Conservation (phyloP, 2,113 vertebrate genomes). For the Podarcis raffonei region DNA sequence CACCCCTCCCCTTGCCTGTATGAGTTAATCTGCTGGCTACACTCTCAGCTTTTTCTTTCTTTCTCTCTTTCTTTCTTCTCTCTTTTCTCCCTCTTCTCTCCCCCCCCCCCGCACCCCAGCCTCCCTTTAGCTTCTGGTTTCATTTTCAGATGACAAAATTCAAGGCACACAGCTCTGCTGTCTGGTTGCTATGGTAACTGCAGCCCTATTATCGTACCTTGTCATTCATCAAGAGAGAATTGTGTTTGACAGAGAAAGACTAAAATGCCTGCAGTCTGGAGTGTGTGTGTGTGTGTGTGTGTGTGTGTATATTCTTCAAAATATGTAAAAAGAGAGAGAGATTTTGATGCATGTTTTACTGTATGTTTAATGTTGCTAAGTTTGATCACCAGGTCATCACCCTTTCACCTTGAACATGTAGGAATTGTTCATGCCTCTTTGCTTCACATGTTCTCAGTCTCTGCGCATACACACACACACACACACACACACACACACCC, state of each 20-base stretch:
- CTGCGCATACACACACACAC: slow-evolving; percentile 27
- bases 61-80: background rate
- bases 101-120: no score
- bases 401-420: slow-evolving; percentile 60
- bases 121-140: slow-evolving; percentile 82
- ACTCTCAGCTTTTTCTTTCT: slow-evolving; percentile 8
- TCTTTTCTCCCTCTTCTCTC: background rate
- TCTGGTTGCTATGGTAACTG: slow-evolving; percentile 96
- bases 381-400: slow-evolving; percentile 65
- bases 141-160: slow-evolving; percentile 90
- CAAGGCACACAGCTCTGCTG: slow-evolving; percentile 90
- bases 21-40: slow-evolving; percentile 62
- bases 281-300: slow-evolving; percentile 19
- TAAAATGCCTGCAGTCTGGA: slow-evolving; percentile 82
- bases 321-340: slow-evolving; percentile 54
- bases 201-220: slow-evolving; percentile 96
- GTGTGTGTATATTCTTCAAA: slow-evolving; percentile 67
- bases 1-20: slow-evolving; percentile 40
- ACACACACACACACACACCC: slow-evolving; percentile 14
- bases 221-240: slow-evolving; percentile 98
- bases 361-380: slow-evolving; percentile 73
- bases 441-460: slow-evolving; percentile 37
- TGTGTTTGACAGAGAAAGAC: slow-evolving; percentile 88
- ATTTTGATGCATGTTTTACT: slow-evolving; percentile 78
- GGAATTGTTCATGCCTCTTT: slow-evolving; percentile 57